Evolutionary conservation across 2,888 invertebrate genomes (phyloP), one percentile per base, ranked within the genome.

Genomic region (Corythucha ciliata): DNA sequence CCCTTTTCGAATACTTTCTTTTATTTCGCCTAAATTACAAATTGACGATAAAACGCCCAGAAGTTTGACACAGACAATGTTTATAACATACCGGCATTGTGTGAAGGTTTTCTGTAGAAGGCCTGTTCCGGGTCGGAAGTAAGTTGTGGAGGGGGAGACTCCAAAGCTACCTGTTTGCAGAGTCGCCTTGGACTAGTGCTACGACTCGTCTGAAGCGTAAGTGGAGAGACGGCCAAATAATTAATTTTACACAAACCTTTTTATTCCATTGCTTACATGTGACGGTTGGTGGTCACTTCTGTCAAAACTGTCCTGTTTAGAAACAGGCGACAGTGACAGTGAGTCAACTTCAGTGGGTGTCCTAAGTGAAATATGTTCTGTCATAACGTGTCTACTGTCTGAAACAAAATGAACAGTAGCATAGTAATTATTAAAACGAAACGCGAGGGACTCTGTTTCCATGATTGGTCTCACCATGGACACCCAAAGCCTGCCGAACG

Each of bases 401-500:
- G 42, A n/a, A 55, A 26, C 8, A 48, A 1, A 25, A 12, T 21
- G 21, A 37, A 5, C 3, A 10, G 4, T 37, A 20, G 12, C 4
- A 42, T 42, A 10, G 14, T 7, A 48, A 48, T n/a, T 39, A 4
- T 18, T 10, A 41, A 8, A 26, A 16, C 10, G 18, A 48, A 40
- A 24, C 12, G 2, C 20, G 4, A 14, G 12, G 10, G 21, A 18
- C 6, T 33, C 2, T 1, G 14, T 7, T 14, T 33, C 20, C 10
- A 18, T 26, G 14, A 12, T 27, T 4, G 32, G n/a, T 10, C n/a
- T 7, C 60, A 78, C 78, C 70, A 70, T 74, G 58, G 12, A 85
- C 70, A 48, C 79, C 80, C 6, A 87, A 69, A 0, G 79, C 85
- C 61, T 83, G 83, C 12, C 83, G 73, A 7, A 87, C 80, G 62